A percentile compares a stretch with the other conserved stretches of the same genome.
These are phyloP conservation scores for Cephalopholis sonnerati DNA, from an alignment of 2,113 vertebrate genomes.

Conservation along the genomic window DNA sequence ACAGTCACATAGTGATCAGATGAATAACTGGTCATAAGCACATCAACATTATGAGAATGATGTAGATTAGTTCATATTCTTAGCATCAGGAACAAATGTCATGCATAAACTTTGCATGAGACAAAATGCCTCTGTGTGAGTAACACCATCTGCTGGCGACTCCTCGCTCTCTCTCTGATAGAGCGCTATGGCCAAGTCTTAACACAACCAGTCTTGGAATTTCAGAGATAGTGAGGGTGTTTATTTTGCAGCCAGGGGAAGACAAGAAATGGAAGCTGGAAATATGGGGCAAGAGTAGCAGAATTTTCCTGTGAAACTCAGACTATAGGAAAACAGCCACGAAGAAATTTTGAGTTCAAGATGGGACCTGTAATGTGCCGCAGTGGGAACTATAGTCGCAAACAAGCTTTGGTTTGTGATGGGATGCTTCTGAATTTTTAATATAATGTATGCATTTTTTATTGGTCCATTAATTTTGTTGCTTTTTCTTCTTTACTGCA, in stretches of 20 bases:
- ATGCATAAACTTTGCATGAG: neutral
- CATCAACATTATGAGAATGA: neutral
- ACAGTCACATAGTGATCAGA: neutral
- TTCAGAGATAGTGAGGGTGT: neutral
- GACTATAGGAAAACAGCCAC: too few relatives aligned
- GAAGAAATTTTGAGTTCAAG: too few relatives aligned
- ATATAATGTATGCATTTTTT: neutral
- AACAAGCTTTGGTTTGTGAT: too few relatives aligned
- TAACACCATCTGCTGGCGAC: neutral
- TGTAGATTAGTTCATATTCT: neutral
- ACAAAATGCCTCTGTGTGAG: neutral
- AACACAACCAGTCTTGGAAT: neutral
- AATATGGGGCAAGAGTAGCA: neutral
- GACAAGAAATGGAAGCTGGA: neutral
- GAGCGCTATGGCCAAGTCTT: neutral
- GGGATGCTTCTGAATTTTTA: too few relatives aligned
- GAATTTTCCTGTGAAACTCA: too few relatives aligned
- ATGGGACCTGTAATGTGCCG: too few relatives aligned
- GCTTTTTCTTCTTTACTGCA: slow-evolving; percentile 57
- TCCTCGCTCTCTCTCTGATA: neutral
- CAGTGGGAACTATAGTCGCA: too few relatives aligned
- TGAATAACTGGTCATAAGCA: neutral
- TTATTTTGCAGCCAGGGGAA: neutral
- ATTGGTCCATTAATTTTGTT: neutral
- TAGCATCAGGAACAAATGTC: too few relatives aligned